phyloP scores from a whole-genome alignment of 53 echinoderm and acorn worm species.

The Holothuria leucospilota region DNA sequence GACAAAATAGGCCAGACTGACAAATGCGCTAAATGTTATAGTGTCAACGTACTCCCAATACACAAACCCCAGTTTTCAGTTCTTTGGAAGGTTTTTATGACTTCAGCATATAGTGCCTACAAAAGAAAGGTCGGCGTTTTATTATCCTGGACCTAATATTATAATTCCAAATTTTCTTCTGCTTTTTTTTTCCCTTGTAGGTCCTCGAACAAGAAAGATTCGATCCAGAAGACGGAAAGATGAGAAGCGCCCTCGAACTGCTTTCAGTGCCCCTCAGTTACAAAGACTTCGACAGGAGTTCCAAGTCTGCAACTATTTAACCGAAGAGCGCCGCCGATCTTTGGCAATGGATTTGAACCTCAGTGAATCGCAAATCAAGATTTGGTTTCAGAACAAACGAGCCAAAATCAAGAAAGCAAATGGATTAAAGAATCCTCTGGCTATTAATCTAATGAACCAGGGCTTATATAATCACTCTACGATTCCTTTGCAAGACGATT shows the following conservation, averaged over 20 bases:
- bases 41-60: too few relatives aligned
- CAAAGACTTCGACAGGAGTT: conserved; percentile 95
- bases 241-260: conserved; percentile 97
- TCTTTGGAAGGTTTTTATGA: too few relatives aligned
- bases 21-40: too few relatives aligned
- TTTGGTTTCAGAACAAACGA: conserved; percentile 99
- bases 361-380: conserved; percentile 99
- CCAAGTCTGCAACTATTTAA: conserved; percentile 93
- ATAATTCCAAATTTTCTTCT: too few relatives aligned
- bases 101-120: too few relatives aligned
- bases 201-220: conserved; percentile 85
- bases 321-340: conserved; percentile 88
- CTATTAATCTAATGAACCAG: conserved; percentile 87
- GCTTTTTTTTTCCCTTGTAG: conserved; percentile 42
- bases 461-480: conserved; percentile 99
- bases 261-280: conserved; percentile 95
- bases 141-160: too few relatives aligned
- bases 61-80: too few relatives aligned
- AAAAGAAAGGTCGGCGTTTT: too few relatives aligned
- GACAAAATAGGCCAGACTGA: too few relatives aligned
- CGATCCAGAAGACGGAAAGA: conserved; percentile 83
- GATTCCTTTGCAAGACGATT: conserved; percentile 51
- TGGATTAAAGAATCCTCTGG: conserved; percentile 85
- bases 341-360: conserved; percentile 92
- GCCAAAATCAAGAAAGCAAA: conserved; percentile 99